Evolutionary conservation across 2,888 invertebrate genomes (phyloP).

Genomic region (Athalia rosae): DNA sequence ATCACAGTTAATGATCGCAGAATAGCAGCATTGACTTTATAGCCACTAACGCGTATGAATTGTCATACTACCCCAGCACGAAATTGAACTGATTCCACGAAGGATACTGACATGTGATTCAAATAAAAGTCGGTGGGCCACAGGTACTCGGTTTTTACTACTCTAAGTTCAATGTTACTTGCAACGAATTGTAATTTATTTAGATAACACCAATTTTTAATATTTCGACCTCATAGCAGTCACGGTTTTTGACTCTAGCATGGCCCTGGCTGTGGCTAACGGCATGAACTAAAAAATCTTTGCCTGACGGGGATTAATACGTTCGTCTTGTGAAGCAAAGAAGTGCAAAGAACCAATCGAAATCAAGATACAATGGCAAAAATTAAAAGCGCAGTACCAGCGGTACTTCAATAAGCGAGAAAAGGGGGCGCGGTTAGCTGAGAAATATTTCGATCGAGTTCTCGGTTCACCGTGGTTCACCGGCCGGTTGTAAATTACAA

Average conservation of each 20-base stretch:
- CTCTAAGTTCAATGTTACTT: neutral
- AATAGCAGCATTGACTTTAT: neutral
- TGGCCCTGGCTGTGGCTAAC: neutral
- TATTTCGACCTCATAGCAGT: conserved; percentile 42
- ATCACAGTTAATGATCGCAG: neutral
- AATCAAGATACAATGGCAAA: too few species aligned
- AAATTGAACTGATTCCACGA: neutral
- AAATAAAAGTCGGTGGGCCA: neutral
- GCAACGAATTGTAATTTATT: conserved; percentile 3
- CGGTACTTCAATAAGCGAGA: too few species aligned
- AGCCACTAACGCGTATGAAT: conserved; percentile 9
- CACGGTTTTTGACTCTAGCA: conserved; percentile 31
- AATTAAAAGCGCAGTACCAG: too few species aligned
- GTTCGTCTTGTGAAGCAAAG: too few species aligned
- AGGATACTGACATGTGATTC: neutral
- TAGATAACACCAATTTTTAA: neutral
- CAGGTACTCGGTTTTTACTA: neutral
- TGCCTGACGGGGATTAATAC: neutral
- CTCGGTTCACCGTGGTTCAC: too few species aligned
- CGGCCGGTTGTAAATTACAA: too few species aligned
- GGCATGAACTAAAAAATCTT: conserved; percentile 22
- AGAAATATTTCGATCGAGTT: too few species aligned
- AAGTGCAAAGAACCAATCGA: too few species aligned
- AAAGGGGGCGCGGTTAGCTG: too few species aligned
- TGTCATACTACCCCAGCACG: conserved; percentile 5